A percentile compares a stretch with the other conserved stretches of the same genome.
Conservation (phyloP, 37 sponge, comb jelly and placozoan genomes). For the Trichoplax adhaerens region DNA sequence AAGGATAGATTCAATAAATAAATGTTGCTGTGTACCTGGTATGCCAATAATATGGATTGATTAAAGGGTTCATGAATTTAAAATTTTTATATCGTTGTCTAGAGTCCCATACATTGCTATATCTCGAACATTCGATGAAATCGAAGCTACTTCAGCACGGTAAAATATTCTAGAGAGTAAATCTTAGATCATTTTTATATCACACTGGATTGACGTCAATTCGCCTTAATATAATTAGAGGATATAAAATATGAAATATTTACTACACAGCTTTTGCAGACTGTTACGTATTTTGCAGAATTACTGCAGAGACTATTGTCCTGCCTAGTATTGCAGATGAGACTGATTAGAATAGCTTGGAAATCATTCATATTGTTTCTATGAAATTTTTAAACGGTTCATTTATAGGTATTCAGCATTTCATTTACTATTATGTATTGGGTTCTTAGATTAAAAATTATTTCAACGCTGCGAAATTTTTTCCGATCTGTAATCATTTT, state of each 20-base stretch:
- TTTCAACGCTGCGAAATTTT: constrained; percentile 59
- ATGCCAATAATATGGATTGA: too few relatives aligned
- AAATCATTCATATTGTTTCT: too few relatives aligned
- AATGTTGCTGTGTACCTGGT: too few relatives aligned
- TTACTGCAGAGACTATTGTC: too few relatives aligned
- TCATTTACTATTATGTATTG: neutral
- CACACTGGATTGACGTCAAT: constrained; percentile 14
- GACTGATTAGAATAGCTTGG: too few relatives aligned
- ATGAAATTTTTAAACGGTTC: too few relatives aligned
- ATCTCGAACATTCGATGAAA: constrained; percentile 47
- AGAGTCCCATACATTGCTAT: constrained; percentile 69
- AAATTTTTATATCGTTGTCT: neutral
- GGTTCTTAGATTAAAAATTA: constrained; percentile 19
- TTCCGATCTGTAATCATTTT: constrained; percentile 84
- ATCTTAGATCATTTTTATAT: neutral
- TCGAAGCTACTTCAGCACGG: constrained; percentile 47
- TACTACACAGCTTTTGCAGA: neutral
- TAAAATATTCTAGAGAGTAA: constrained; percentile 4
- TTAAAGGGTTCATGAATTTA: too few relatives aligned
- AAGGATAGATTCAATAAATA: too few relatives aligned
- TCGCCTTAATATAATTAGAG: neutral
- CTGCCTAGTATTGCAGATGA: too few relatives aligned
- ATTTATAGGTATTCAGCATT: too few relatives aligned
- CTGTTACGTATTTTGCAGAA: too few relatives aligned
- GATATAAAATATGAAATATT: neutral